Conservation (phyloP, 2,888 invertebrate species). For the Plebejus argus region DNA sequence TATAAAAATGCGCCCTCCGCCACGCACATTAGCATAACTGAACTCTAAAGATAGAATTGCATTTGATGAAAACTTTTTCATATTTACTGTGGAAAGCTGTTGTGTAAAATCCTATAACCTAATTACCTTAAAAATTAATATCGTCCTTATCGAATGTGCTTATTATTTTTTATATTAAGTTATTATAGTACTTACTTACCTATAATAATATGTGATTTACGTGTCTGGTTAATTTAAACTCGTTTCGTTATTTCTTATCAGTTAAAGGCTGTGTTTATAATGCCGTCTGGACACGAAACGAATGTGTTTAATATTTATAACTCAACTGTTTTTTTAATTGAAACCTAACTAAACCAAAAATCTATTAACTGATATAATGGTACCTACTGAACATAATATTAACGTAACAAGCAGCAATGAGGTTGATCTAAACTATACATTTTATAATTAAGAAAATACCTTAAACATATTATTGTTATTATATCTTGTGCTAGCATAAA, state of each 20-base stretch:
- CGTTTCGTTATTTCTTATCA: conserved; percentile 25
- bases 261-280: conserved; percentile 4
- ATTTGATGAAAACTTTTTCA: too few relatives aligned
- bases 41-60: too few relatives aligned
- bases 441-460: background rate
- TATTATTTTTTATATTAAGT: background rate
- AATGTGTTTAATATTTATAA: background rate
- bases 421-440: too few relatives aligned
- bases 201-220: background rate
- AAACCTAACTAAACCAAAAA: background rate
- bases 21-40: too few relatives aligned
- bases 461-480: background rate
- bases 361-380: background rate
- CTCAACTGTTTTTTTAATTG: background rate
- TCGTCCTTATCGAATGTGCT: background rate
- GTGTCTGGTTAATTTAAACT: conserved; percentile 11
- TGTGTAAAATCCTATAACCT: too few relatives aligned
- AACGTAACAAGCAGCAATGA: too few relatives aligned
- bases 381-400: background rate
- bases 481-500: background rate
- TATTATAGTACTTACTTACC: background rate
- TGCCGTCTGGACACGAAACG: conserved; percentile 12
- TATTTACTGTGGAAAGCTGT: too few relatives aligned
- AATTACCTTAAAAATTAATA: too few relatives aligned
- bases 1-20: too few relatives aligned